Base-by-base conservation (phyloP, 2,113 vertebrate species). In the Petaurus breviceps region DNA sequence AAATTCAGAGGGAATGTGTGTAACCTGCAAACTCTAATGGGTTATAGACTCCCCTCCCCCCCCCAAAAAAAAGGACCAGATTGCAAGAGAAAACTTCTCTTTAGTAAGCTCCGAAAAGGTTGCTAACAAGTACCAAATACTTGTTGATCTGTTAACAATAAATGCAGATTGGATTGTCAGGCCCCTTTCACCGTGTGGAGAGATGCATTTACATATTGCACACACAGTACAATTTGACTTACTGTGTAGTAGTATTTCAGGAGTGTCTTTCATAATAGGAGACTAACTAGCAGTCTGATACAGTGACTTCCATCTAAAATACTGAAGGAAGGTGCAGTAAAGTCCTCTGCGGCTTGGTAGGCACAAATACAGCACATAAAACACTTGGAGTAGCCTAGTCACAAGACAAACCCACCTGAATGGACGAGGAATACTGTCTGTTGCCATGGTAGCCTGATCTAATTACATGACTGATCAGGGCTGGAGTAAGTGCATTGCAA, bases 401-500 rank as follows among this genome's bases (percentile, higher is more conserved):
- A 95, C 97, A 98, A 94, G 96, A 94, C 96, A 96, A 98, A 96
- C 97, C 98, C 98, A 99, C 99, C 99, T 99, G 99, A 98, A 98
- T 98, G 98, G 98, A 97, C 96, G 43, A 97, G 97, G 97, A 98
- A 98, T 97, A 98, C 98, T 98, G 98, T 98, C 98, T 99, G 99
- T 99, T 99, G 98, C 99, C 98, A 99, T 99, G 98, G 98, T 98
- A 99, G 98, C 99, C 98, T 97, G 98, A 98, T 99, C 98, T 99
- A 99, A 99, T 99, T 99, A 99, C 98, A 98, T 96, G 98, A 99
- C 98, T 98, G 98, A 99, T 99, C 98, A 96, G 98, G 98, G 98
- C 97, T 98, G 95, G 98, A 98, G 98, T 98, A 98, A 98, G 98
- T 97, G 96, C 95, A 96, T 94, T 57, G 98, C 98, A 98, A 99